A percentile compares a stretch with the other conserved stretches of the same genome.
Evolutionary conservation across 1,140 invertebrate species (phyloP).

Genomic region (Sycophaga agraensis): DNA sequence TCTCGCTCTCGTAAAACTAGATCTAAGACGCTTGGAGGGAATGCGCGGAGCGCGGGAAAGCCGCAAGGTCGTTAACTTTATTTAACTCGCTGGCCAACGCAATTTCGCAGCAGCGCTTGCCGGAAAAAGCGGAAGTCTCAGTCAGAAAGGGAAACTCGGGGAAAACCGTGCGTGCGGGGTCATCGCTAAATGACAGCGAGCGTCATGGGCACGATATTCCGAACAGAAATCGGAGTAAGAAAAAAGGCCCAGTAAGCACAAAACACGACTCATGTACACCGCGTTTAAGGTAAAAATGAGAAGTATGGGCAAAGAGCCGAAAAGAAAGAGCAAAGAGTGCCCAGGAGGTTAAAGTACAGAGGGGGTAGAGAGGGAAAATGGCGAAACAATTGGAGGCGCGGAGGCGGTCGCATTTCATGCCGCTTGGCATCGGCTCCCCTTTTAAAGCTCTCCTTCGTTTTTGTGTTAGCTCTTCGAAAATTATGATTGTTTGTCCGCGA

Average conservation of each 20-base stretch:
- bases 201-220: too few relatives aligned
- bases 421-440: conserved; percentile 50
- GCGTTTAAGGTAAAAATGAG: conserved; percentile 15
- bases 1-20: too few relatives aligned
- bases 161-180: neutral
- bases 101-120: too few relatives aligned
- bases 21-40: too few relatives aligned
- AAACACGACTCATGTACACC: neutral
- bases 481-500: conserved; percentile 57
- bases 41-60: too few relatives aligned
- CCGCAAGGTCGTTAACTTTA: too few relatives aligned
- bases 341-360: conserved; percentile 10
- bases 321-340: neutral
- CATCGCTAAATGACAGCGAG: too few relatives aligned
- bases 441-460: conserved; percentile 46
- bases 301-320: neutral
- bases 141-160: neutral
- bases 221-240: neutral
- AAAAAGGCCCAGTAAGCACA: neutral
- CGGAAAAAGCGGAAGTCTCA: too few relatives aligned
- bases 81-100: too few relatives aligned
- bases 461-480: conserved; percentile 52
- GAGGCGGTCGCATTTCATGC: conserved; percentile 53
- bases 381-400: conserved; percentile 55
- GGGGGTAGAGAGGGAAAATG: conserved; percentile 37